Conservation (phyloP, 1,140 invertebrate species). For the Saxidomus purpurata region DNA sequence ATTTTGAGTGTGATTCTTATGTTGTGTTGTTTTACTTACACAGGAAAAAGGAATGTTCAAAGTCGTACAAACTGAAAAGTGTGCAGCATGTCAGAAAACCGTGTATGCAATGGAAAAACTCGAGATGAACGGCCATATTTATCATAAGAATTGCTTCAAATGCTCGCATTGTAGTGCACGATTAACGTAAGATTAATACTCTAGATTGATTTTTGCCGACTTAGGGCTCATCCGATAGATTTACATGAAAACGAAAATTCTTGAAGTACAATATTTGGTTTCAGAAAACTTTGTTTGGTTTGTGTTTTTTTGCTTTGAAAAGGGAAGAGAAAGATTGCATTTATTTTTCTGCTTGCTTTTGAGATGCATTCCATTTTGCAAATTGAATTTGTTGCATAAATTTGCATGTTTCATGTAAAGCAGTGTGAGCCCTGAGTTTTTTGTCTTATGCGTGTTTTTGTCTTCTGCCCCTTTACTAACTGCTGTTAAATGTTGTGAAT, state of each 20-base stretch:
- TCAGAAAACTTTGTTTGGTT: no score
- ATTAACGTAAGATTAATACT: constrained; percentile 89
- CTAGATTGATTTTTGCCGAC: constrained; percentile 2
- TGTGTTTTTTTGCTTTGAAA: no score
- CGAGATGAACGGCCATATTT: constrained; percentile 91
- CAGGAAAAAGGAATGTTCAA: constrained; percentile 71
- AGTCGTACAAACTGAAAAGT: constrained; percentile 89
- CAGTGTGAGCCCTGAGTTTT: constrained; percentile 8
- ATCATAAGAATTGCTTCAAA: constrained; percentile 93
- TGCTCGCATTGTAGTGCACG: constrained; percentile 93
- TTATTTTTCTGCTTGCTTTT: no score
- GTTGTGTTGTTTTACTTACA: constrained; percentile 64
- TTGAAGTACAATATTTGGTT: no score
- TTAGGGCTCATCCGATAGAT: neutral
- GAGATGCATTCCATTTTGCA: no score
- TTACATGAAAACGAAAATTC: neutral
- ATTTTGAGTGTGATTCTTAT: constrained; percentile 47
- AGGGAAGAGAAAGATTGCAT: no score
- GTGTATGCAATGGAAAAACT: constrained; percentile 94
- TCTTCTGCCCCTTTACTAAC: neutral
- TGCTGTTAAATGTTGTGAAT: constrained; percentile 20
- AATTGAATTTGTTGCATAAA: no score
- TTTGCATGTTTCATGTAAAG: neutral
- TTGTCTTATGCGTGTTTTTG: constrained; percentile 2
- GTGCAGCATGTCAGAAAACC: constrained; percentile 91